Base-by-base conservation (phyloP, 2,797 vertebrate genomes). In the Sebastes taczanowskii region DNA sequence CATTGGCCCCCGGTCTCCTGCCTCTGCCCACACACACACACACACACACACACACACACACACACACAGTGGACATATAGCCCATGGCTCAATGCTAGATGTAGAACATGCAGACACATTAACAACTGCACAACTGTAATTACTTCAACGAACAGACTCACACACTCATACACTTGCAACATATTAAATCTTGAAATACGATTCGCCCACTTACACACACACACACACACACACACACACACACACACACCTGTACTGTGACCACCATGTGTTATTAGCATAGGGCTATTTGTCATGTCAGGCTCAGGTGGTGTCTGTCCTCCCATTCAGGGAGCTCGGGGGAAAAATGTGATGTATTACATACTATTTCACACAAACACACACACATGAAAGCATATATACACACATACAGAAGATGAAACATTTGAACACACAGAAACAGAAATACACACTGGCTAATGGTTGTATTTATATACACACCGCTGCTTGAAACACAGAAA, bases 261-360 rank as follows among this genome's bases (percentile, higher is more conserved):
- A 73, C 61, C 61, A 67, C 42, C 2, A 9, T 82, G 67, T 82
- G 77, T 64, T 75, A 85, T 90, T 90, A 90, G 69, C 87, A 83
- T 85, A 61, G 2, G 70, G 32, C 80, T 63, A 81, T 94, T 89
- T 71, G 69, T 92, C 89, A 89, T 88, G 85, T 91, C 86, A 78
- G 73, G 46, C 81, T 88, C 71, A 84, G 69, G 53, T 80, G 87
- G 82, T 83, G 65, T 74, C 65, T 64, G 29, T 84, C 67, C 74
- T 71, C 74, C 76, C 22, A 65, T 90, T 87, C 70, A 74, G 6
- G 22, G 71, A 77, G 27, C 81, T 83, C 9, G 11, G 74, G 80
- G 79, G 46, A 60, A 71, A 7, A 80, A 74, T 58, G 22, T 80
- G 46, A 77, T 80, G 23, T 52, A 78, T 80, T 67, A 32, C 58